Conservation (phyloP, 2,113 vertebrate genomes). For the Acanthochromis polyacanthus region DNA sequence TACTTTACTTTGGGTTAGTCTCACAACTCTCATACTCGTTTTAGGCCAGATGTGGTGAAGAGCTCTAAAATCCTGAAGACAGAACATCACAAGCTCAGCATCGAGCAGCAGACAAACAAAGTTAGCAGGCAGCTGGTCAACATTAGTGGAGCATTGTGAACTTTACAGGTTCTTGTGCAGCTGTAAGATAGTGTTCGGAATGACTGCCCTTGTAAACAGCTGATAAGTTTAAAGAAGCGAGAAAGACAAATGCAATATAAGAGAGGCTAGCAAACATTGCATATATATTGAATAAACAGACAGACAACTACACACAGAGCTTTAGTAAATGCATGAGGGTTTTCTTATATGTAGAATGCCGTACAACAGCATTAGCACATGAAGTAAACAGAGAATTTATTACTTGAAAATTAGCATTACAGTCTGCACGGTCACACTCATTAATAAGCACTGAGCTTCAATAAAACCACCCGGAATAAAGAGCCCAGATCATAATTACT, state of each 20-base stretch:
- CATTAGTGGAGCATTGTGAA: background rate
- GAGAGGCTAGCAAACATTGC: background rate
- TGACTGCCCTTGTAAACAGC: background rate
- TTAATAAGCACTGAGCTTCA: conserved; percentile 52
- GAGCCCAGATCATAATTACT: conserved; percentile 61
- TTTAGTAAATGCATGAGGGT: background rate
- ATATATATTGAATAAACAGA: background rate
- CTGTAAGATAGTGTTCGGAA: background rate
- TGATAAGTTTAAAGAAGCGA: background rate
- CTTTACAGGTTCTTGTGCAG: conserved; percentile 1
- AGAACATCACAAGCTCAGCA: background rate
- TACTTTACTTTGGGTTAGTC: background rate
- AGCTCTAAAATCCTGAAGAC: conserved; percentile 1
- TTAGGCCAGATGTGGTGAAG: background rate
- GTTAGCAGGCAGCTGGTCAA: background rate
- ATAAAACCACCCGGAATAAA: conserved; percentile 57
- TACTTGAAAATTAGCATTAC: conserved; percentile 8
- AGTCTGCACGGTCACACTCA: conserved; percentile 34
- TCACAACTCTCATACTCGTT: background rate
- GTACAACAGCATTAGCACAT: conserved; percentile 23
- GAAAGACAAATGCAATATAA: background rate
- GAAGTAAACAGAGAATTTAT: conserved; percentile 26
- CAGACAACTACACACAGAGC: background rate
- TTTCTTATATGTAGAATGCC: background rate
- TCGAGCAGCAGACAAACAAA: too few relatives aligned